Conservation (phyloP, 2,888 invertebrate genomes). For the Clostera curtula region DNA sequence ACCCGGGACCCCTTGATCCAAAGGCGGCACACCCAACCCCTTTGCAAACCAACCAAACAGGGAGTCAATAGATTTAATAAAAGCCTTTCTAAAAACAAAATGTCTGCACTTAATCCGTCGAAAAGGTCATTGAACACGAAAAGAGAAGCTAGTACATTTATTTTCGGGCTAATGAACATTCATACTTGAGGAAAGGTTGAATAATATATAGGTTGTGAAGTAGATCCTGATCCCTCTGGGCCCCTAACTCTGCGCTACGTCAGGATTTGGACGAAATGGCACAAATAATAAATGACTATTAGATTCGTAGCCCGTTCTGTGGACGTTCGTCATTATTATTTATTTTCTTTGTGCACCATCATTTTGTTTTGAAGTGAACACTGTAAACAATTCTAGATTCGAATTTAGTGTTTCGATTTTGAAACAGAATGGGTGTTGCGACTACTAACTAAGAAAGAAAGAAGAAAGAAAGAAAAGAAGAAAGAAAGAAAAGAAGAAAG, state of each 20-base stretch:
- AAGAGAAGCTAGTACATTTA: slow-evolving; percentile 36
- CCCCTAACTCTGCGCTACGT: slow-evolving; percentile 46
- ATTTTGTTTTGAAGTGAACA: slow-evolving; percentile 12
- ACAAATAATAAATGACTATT: slow-evolving; percentile 46
- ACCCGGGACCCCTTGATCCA: no score
- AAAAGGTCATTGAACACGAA: slow-evolving; percentile 46
- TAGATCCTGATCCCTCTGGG: slow-evolving; percentile 48
- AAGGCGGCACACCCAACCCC: neutral
- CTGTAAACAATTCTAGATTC: no score
- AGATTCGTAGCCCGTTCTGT: slow-evolving; percentile 34
- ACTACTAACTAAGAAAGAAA: no score
- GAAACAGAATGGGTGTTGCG: no score
- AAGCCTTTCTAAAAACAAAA: slow-evolving; percentile 15
- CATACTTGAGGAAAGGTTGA: slow-evolving; percentile 63
- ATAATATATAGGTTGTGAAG: slow-evolving; percentile 60
- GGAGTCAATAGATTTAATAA: slow-evolving; percentile 9
- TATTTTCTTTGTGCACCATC: slow-evolving; percentile 26
- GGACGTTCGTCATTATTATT: slow-evolving; percentile 37
- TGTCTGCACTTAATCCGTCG: slow-evolving; percentile 9
- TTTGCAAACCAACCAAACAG: neutral
- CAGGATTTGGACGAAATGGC: slow-evolving; percentile 37
- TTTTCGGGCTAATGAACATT: slow-evolving; percentile 61
- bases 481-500: no score
- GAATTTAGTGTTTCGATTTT: no score
- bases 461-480: no score